Base-by-base conservation (phyloP, 1,140 invertebrate species). In the Goniozus legneri region DNA sequence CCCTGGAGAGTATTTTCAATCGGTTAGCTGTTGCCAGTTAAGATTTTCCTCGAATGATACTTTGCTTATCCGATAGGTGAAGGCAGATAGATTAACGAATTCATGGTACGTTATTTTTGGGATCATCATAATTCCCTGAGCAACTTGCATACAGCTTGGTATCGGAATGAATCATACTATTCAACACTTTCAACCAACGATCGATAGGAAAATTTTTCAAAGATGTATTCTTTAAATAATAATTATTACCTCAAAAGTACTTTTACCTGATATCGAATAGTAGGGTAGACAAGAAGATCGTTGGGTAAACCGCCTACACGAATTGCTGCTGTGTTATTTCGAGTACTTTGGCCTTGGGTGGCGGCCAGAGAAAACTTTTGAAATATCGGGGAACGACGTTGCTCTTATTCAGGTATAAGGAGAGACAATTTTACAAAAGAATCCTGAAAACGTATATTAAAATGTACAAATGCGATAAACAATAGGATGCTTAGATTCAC, bases 281-380 rank as follows among this genome's bases (percentile, higher is more conserved):
- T 48, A 57, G 52, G 41, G 51, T 41, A 52, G 51, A 51, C 58
- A 58, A 44, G 48, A 54, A 50, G 54, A 56, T 47, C 58, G 59
- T 51, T 49, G 42, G 47, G 45, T 53, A 45, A 48, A 13, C 48
- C 65, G 60, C 65, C 65, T 31, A 67, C 65, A 66, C 58, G 46
- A 67, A 67, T 65, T 63, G 58, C 60, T 64, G 45, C 52, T 44
- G 60, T 51, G 60, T 67, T 67, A 67, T 67, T 67, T 67, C 56
- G 60, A 64, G 62, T 62, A 54, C 40, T 60, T 60, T 67, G 62
- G 64, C 65, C 65, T 67, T 67, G 64, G 50, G 60, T 63, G 49
- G 47, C 41, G 56, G 65, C 65, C 65, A 67, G 65, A 65, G 60
- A 67, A 67, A 65, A 67, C 58, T 67, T 66, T 61, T 64, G 62